phyloP scores from a whole-genome alignment of 1,140 invertebrate genomes.

The Drosophila persimilis region DNA sequence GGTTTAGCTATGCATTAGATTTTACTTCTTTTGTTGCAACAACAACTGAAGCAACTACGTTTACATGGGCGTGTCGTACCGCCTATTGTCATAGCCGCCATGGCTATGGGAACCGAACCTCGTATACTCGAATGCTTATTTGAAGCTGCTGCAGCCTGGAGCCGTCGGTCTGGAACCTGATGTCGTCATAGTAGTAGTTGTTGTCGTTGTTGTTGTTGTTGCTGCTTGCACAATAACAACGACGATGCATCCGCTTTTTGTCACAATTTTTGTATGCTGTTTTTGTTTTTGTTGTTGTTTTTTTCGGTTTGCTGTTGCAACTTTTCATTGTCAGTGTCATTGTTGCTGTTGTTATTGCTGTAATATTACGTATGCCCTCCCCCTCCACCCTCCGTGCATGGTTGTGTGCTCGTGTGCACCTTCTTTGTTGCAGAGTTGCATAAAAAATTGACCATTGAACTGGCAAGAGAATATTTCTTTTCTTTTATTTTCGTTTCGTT shows the following conservation, averaged over 20 bases:
- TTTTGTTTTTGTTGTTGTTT: slow-evolving; percentile 32
- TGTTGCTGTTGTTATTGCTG: slow-evolving; percentile 73
- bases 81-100: slow-evolving; percentile 28
- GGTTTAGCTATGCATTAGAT: slow-evolving; percentile 75
- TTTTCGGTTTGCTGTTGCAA: slow-evolving; percentile 28
- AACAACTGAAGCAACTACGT: slow-evolving; percentile 10
- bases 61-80: slow-evolving; percentile 43
- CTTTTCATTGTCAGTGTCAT: slow-evolving; percentile 77
- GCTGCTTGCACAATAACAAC: slow-evolving; percentile 55
- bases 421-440: slow-evolving; percentile 62
- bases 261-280: slow-evolving; percentile 24
- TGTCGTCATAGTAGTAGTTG: slow-evolving; percentile 62
- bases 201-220: slow-evolving; percentile 47
- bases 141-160: slow-evolving; percentile 9
- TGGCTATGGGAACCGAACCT: slow-evolving; percentile 27
- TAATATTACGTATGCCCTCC: slow-evolving; percentile 35
- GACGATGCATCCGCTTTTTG: slow-evolving; percentile 61
- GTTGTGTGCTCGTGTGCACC: slow-evolving; percentile 21
- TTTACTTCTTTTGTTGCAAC: slow-evolving; percentile 43
- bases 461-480: slow-evolving; percentile 52
- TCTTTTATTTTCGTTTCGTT: slow-evolving; percentile 25
- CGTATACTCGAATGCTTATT: slow-evolving; percentile 21
- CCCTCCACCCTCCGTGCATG: not conserved
- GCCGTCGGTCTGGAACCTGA: slow-evolving; percentile 29
- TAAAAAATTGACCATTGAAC: slow-evolving; percentile 73